Percentiles rank a stretch among this genome's conserved stretches.
Evolutionary conservation across 2,888 invertebrate genomes (phyloP).

Genomic region (Stratiomys singularior): DNA sequence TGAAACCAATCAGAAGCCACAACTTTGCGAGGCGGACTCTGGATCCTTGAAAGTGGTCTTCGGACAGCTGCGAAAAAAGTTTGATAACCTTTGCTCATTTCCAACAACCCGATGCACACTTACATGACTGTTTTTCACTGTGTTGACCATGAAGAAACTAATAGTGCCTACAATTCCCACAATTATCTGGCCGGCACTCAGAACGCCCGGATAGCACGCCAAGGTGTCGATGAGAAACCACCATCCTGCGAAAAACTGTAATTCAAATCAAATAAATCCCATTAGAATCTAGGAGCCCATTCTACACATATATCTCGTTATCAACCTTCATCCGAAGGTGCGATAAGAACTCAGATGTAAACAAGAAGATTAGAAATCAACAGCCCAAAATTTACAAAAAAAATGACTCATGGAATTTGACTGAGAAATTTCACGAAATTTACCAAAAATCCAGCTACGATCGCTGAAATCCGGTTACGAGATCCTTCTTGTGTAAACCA

Average conservation of each 20-base stretch:
- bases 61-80: conserved; percentile 43
- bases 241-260: conserved; percentile 95
- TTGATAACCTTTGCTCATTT: background rate
- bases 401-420: conserved; percentile 41
- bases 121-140: conserved; percentile 93
- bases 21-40: conserved; percentile 83
- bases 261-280: too few species aligned
- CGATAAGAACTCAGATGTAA: conserved; percentile 39
- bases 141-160: conserved; percentile 96
- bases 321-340: background rate
- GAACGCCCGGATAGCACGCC: conserved; percentile 77
- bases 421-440: conserved; percentile 57
- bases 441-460: conserved; percentile 89
- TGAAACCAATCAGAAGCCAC: conserved; percentile 97
- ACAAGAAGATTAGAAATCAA: conserved; percentile 19
- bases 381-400: background rate
- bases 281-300: too few species aligned
- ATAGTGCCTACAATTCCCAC: conserved; percentile 95
- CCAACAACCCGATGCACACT: conserved; percentile 47
- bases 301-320: background rate
- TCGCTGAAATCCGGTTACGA: conserved; percentile 86
- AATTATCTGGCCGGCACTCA: conserved; percentile 85
- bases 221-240: conserved; percentile 98
- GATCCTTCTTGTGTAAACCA: conserved; percentile 89
- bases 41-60: conserved; percentile 45